phyloP scores from a whole-genome alignment of 2,113 vertebrate genomes.

The Marcusenius ussheri region DNA sequence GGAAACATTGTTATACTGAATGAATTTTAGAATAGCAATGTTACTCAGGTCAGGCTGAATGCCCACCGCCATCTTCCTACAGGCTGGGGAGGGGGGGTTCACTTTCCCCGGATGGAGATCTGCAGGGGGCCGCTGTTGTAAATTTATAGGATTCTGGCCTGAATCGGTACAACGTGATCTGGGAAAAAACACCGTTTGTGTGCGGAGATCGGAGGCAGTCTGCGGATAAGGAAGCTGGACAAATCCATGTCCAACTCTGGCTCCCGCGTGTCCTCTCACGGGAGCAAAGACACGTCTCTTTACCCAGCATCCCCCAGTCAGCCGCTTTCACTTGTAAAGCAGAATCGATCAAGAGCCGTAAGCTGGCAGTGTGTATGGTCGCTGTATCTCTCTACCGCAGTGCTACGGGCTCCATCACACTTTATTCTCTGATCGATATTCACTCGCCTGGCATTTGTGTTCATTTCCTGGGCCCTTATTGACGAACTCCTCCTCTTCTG shows the following conservation, averaged over 20 bases:
- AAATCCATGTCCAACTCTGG: neutral
- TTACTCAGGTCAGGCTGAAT: neutral
- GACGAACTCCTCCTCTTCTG: neutral
- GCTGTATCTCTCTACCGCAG: neutral
- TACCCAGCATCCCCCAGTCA: conserved; percentile 26
- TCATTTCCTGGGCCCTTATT: neutral
- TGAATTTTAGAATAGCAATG: neutral
- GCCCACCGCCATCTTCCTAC: neutral
- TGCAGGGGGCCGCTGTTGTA: neutral
- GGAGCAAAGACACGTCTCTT: conserved; percentile 15
- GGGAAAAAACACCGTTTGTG: neutral
- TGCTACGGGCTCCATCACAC: neutral
- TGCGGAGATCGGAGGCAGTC: neutral
- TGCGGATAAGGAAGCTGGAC: neutral
- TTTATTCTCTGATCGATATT: conserved; percentile 14
- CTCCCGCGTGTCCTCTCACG: neutral
- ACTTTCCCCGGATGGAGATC: neutral
- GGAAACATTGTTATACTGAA: neutral
- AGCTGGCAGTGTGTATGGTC: neutral
- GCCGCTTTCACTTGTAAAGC: conserved; percentile 31
- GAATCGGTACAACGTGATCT: neutral
- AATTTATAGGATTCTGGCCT: neutral
- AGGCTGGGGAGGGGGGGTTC: neutral
- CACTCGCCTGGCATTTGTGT: neutral
- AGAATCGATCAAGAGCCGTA: conserved; percentile 28